Base-by-base conservation (phyloP, 2,797 vertebrate species). In the Sphaeramia orbicularis region DNA sequence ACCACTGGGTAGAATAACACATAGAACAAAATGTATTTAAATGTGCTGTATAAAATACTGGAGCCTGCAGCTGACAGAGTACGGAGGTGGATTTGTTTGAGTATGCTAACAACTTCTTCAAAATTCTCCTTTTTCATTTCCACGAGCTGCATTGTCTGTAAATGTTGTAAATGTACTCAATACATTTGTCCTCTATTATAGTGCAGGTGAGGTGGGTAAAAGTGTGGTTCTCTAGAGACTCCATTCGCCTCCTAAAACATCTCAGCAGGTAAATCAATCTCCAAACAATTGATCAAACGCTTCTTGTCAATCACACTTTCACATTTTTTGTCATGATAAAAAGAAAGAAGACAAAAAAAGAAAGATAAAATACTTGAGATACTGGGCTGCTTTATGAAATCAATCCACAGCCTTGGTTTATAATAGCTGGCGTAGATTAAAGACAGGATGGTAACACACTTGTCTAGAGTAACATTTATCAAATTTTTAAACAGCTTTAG, bases 401-500 rank as follows among this genome's bases (percentile, higher is more conserved):
- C 30, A 73, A 52, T 32, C 14, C 40, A 35, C 11, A 40, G 24
- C 56, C 30, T n/a, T 32, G 47, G 64, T 55, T 49, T 63, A 58
- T 66, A 53, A 47, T 19, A 47, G 27, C 61, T 47, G 50, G 27
- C 58, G 55, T 56, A 72, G 48, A 79, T 78, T 68, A 70, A 76
- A 86, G 37, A 45, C 55, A 40, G 36, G 14, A 27, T 11, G 24
- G 71, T 56, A 43, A 16, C 27, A 48, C 35, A 44, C 47, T 40
- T 69, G 61, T 78, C 60, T 49, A 10, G 4, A 61, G 32, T 43
- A 51, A 52, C 81, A 72, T 80, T 76, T 74, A 69, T 78, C 72
- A 82, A 62, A 40, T 68, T 80, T 78, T 14, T 47, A 83, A 69
- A 73, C 52, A 61, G 51, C 30, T 73, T 80, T 70, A 47, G 19